Evolutionary conservation across 2,888 invertebrate genomes (phyloP).

Genomic region (Nephrocerus scutellatus): DNA sequence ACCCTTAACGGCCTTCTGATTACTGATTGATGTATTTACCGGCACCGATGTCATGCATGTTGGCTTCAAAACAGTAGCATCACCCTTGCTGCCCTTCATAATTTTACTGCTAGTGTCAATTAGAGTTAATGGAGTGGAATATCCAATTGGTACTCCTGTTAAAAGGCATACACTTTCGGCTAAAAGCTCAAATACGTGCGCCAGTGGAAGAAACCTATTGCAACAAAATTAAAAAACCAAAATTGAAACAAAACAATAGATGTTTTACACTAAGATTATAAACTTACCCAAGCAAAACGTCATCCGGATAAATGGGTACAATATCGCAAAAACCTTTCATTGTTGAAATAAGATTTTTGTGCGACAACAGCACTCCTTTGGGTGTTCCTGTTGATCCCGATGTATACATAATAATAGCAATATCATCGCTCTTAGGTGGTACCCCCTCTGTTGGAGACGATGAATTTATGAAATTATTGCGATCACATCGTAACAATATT

Average conservation of each 20-base stretch:
- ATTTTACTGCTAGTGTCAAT: slow-evolving; percentile 91
- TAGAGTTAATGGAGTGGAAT: slow-evolving; percentile 91
- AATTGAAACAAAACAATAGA: background rate
- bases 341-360: slow-evolving; percentile 73
- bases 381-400: slow-evolving; percentile 95
- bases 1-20: background rate
- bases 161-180: slow-evolving; percentile 81
- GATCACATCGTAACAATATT: background rate
- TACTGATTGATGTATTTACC: slow-evolving; percentile 51
- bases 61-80: slow-evolving; percentile 83
- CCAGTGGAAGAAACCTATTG: slow-evolving; percentile 82
- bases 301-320: slow-evolving; percentile 62
- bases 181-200: slow-evolving; percentile 92
- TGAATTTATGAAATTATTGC: background rate
- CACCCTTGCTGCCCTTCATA: slow-evolving; percentile 89
- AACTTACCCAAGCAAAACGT: slow-evolving; percentile 70
- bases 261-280: background rate
- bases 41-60: slow-evolving; percentile 96
- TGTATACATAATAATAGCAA: slow-evolving; percentile 98
- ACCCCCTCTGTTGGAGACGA: slow-evolving; percentile 49
- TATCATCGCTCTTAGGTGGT: slow-evolving; percentile 65
- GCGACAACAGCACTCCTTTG: slow-evolving; percentile 80
- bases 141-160: slow-evolving; percentile 88
- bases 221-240: background rate
- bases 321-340: slow-evolving; percentile 75